These are phyloP conservation scores for Melangyna quadrimaculata DNA, from an alignment of 2,888 invertebrate species.

Conservation along the genomic window DNA sequence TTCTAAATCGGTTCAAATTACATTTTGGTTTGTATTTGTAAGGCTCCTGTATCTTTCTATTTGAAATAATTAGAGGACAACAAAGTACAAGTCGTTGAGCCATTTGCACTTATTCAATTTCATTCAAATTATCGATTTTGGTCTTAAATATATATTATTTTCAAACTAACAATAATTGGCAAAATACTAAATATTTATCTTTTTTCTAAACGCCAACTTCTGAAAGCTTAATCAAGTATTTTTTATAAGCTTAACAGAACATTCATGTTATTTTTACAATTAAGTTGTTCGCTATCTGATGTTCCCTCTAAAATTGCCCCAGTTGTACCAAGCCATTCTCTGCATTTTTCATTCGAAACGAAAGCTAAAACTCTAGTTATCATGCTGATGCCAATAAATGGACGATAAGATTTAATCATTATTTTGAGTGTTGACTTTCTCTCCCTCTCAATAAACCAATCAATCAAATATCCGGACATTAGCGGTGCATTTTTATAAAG, in stretches of 20 bases:
- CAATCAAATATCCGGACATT: slow-evolving; percentile 98
- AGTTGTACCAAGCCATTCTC: slow-evolving; percentile 93
- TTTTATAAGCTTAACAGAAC: slow-evolving; percentile 67
- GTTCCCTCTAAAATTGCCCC: slow-evolving; percentile 87
- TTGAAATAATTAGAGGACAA: neutral
- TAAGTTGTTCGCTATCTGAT: slow-evolving; percentile 87
- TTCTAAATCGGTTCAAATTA: neutral
- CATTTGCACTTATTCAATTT: neutral
- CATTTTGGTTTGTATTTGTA: neutral
- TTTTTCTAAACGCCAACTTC: neutral
- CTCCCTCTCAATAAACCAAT: slow-evolving; percentile 98
- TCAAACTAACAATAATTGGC: neutral
- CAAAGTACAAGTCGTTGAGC: neutral
- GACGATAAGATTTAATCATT: slow-evolving; percentile 98
- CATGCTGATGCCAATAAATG: slow-evolving; percentile 92
- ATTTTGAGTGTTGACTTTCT: slow-evolving; percentile 94
- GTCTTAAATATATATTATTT: neutral
- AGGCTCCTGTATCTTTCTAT: neutral
- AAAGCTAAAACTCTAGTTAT: slow-evolving; percentile 94
- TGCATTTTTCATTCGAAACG: slow-evolving; percentile 90
- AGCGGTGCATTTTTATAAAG: slow-evolving; percentile 94
- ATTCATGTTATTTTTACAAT: slow-evolving; percentile 88
- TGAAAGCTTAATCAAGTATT: neutral
- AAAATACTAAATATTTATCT: neutral
- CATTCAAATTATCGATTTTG: neutral